phyloP scores from a whole-genome alignment of 2,113 vertebrate genomes.

The Nothobranchius furzeri region DNA sequence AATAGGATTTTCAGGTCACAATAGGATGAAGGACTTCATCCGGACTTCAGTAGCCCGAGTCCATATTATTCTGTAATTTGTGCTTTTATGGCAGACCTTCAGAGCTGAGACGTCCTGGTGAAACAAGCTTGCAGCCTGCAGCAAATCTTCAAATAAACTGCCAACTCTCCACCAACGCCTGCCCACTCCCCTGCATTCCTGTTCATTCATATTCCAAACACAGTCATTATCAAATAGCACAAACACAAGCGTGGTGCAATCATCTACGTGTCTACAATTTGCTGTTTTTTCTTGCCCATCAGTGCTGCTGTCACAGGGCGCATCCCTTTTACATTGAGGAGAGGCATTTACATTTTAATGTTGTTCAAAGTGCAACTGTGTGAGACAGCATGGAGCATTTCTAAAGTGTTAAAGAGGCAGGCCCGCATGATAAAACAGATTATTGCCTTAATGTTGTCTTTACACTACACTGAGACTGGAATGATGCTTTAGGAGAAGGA shows the following conservation, averaged over 20 bases:
- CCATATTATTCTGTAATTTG: constrained; percentile 14
- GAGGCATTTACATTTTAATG: constrained; percentile 35
- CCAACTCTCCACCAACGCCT: constrained; percentile 31
- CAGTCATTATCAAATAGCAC: constrained; percentile 24
- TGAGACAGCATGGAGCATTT: constrained; percentile 21
- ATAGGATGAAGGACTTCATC: no score
- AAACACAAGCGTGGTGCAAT: constrained; percentile 17
- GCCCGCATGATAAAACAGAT: constrained; percentile 1
- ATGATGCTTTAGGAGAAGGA: constrained; percentile 39
- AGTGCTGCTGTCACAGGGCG: background rate
- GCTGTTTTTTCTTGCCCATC: constrained; percentile 19
- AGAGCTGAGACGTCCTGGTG: constrained; percentile 20
- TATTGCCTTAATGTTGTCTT: constrained; percentile 32
- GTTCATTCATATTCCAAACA: constrained; percentile 45
- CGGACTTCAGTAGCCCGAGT: constrained; percentile 5
- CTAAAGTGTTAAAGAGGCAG: constrained; percentile 16
- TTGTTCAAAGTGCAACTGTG: constrained; percentile 13
- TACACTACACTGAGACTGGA: constrained; percentile 14
- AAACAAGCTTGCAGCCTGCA: constrained; percentile 35
- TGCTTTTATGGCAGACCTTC: constrained; percentile 23
- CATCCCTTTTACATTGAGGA: background rate
- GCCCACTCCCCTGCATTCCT: background rate
- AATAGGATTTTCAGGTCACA: constrained; percentile 25
- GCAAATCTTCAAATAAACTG: constrained; percentile 38
- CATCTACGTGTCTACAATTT: constrained; percentile 21